phyloP scores from a whole-genome alignment of 2,888 invertebrate species.

The Stegophylla sp. region DNA sequence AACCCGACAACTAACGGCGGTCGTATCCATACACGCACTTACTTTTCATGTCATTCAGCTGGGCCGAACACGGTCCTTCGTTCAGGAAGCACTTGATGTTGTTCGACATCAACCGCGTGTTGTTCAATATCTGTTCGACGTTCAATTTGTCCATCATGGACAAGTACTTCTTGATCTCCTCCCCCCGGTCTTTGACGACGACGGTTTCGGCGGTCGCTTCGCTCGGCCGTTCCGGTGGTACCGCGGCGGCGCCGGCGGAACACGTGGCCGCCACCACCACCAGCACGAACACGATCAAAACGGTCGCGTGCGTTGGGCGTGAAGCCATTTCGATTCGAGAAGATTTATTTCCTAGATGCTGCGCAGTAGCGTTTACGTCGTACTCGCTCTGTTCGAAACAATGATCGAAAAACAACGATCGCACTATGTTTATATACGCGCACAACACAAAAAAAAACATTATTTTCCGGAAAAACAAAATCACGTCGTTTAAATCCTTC shows the following conservation, averaged over 20 bases:
- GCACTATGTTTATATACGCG: too few species aligned
- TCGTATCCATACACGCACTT: too few species aligned
- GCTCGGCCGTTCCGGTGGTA: too few species aligned
- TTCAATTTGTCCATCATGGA: neutral
- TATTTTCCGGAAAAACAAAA: neutral
- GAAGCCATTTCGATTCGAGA: too few species aligned
- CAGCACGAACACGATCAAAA: neutral
- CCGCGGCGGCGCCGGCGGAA: neutral
- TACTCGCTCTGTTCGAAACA: too few species aligned
- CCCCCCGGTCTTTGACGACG: neutral
- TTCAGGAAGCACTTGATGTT: constrained; percentile 46
- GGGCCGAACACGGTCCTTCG: constrained; percentile 33
- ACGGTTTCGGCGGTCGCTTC: too few species aligned
- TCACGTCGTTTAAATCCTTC: neutral
- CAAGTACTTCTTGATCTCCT: neutral
- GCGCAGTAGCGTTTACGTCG: too few species aligned
- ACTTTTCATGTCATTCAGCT: constrained; percentile 45
- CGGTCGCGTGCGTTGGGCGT: too few species aligned
- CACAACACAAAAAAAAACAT: too few species aligned
- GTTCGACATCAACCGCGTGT: constrained; percentile 18
- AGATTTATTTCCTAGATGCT: too few species aligned
- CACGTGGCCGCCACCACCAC: neutral
- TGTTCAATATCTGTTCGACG: constrained; percentile 13
- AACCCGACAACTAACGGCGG: too few species aligned
- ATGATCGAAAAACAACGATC: too few species aligned